Percentiles rank a stretch among this genome's conserved stretches.
phyloP scores from a whole-genome alignment of 2,888 invertebrate species.

The Pollenia labialis region DNA sequence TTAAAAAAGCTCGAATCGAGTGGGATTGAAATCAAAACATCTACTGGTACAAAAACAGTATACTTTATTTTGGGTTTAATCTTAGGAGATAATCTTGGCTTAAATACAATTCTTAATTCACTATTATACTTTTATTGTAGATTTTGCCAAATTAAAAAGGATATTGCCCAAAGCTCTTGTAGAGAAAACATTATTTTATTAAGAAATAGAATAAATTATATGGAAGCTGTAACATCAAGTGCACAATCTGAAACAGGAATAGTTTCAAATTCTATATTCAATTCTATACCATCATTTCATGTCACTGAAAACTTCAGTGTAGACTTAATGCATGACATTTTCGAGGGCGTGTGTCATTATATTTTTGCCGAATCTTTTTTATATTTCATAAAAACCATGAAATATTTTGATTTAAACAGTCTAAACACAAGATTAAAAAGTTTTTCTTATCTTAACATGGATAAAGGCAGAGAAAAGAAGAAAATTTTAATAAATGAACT shows the following conservation, averaged over 20 bases:
- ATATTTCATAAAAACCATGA: constrained; percentile 34
- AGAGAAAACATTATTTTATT: not conserved
- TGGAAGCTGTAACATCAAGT: not conserved
- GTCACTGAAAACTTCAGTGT: constrained; percentile 47
- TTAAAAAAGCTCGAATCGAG: too few relatives aligned
- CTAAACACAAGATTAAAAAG: too few relatives aligned
- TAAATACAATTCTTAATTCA: constrained; percentile 15
- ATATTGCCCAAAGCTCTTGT: constrained; percentile 1
- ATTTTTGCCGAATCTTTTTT: constrained; percentile 41
- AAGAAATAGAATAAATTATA: constrained; percentile 35
- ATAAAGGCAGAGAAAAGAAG: too few relatives aligned
- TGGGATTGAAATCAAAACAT: not conserved
- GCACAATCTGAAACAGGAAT: too few relatives aligned
- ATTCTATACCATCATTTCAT: too few relatives aligned
- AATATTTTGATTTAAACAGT: too few relatives aligned
- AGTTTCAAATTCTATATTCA: constrained; percentile 40
- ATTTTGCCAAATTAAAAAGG: constrained; percentile 51
- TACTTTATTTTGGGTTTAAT: constrained; percentile 31
- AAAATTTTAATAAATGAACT: too few relatives aligned
- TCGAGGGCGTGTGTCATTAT: constrained; percentile 63
- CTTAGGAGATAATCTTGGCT: constrained; percentile 34
- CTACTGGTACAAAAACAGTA: not conserved
- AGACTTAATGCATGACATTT: constrained; percentile 60
- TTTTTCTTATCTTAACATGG: too few relatives aligned
- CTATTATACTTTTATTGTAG: constrained; percentile 26